Evolutionary conservation across 2,113 vertebrate genomes (phyloP).

Genomic region (Xiphias gladius): DNA sequence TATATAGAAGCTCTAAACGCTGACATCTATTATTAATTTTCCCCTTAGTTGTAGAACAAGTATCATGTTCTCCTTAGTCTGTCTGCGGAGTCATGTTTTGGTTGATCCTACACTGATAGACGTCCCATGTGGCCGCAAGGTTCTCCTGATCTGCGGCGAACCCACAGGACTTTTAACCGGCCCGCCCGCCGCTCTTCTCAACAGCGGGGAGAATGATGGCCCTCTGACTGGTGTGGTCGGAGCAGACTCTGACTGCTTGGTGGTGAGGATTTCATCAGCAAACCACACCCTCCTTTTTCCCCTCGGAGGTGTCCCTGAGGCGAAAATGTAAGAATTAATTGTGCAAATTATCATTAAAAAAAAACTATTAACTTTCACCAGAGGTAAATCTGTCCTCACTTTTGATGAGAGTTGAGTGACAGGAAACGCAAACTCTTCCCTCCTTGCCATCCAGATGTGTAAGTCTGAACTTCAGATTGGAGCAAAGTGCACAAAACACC

Average conservation of each 20-base stretch:
- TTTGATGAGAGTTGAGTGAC: slow-evolving; percentile 94
- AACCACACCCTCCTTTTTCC: slow-evolving; percentile 97
- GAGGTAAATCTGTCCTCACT: slow-evolving; percentile 83
- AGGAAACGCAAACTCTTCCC: slow-evolving; percentile 95
- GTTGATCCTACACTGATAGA: slow-evolving; percentile 59
- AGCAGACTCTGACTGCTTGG: slow-evolving; percentile 91
- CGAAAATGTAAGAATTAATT: neutral
- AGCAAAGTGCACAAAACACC: slow-evolving; percentile 97
- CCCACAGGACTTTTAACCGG: slow-evolving; percentile 84
- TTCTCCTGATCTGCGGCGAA: slow-evolving; percentile 78
- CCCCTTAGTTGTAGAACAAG: neutral
- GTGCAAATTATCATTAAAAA: neutral
- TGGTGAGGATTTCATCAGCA: slow-evolving; percentile 93
- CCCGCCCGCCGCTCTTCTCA: slow-evolving; percentile 80
- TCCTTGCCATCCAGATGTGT: slow-evolving; percentile 97
- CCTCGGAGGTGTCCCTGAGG: slow-evolving; percentile 85
- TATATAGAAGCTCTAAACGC: neutral
- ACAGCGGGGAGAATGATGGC: slow-evolving; percentile 85
- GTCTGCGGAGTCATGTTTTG: neutral
- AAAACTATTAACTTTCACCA: neutral
- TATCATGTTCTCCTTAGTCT: neutral
- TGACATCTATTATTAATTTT: neutral
- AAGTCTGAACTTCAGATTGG: slow-evolving; percentile 94
- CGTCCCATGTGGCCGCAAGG: slow-evolving; percentile 82
- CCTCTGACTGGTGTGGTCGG: slow-evolving; percentile 89